Conservation (phyloP, 2,888 invertebrate genomes). For the Calliopum simillimum region DNA sequence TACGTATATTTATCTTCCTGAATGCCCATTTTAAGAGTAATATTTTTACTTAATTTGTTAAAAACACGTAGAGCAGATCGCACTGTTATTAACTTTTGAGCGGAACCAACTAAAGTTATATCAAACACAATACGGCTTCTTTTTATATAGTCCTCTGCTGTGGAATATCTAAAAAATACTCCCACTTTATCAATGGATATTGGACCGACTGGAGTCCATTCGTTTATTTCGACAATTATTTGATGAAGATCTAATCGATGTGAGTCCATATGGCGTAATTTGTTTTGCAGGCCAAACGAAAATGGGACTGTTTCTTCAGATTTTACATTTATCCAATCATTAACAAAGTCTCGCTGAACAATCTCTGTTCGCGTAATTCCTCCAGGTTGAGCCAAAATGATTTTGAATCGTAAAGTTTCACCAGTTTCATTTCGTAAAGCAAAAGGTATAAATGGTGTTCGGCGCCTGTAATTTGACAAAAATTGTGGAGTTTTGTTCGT, state of each 20-base stretch:
- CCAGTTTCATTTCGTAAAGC: conserved; percentile 94
- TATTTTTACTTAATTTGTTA: conserved; percentile 79
- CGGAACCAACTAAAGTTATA: conserved; percentile 92
- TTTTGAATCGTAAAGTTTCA: conserved; percentile 85
- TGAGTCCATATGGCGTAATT: conserved; percentile 78
- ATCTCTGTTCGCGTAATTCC: conserved; percentile 67
- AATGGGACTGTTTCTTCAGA: conserved; percentile 86
- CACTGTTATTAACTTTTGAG: conserved; percentile 87
- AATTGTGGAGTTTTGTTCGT: conserved; percentile 40
- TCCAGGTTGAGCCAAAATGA: conserved; percentile 79
- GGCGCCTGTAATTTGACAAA: conserved; percentile 72
- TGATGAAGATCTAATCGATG: conserved; percentile 87
- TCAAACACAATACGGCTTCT: conserved; percentile 90
- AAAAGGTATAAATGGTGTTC: conserved; percentile 95
- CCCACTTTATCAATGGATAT: conserved; percentile 97
- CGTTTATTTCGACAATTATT: conserved; percentile 88
- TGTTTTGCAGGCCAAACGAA: conserved; percentile 84
- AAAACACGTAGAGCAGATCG: conserved; percentile 87
- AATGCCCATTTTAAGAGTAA: conserved; percentile 78
- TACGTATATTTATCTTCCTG: conserved; percentile 44
- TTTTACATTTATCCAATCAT: conserved; percentile 78
- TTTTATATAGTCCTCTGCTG: conserved; percentile 56
- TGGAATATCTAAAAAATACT: conserved; percentile 85
- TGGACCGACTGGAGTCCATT: conserved; percentile 88
- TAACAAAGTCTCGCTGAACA: conserved; percentile 56